Percentiles rank a stretch among this genome's conserved stretches.
Conservation (phyloP, 1,140 invertebrate genomes). For the Cyrtorhinus lividipennis region DNA sequence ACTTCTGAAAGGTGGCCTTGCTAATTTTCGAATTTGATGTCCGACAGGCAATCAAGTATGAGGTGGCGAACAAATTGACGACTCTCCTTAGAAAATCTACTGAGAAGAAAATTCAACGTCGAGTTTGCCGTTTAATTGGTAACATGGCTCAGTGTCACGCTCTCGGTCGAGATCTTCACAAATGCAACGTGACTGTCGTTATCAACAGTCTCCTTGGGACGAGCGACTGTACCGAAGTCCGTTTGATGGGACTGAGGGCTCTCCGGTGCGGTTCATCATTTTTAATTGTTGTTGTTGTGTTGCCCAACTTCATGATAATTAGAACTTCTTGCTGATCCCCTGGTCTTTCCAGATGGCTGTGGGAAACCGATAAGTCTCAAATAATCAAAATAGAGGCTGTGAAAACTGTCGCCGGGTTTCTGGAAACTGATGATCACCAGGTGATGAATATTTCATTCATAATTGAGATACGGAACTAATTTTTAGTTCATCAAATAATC, state of each 20-base stretch:
- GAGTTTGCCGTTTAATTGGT: conserved; percentile 24
- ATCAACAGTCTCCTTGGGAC: conserved; percentile 20
- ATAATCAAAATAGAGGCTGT: conserved; percentile 18
- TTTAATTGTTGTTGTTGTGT: conserved; percentile 11
- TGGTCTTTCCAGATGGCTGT: conserved; percentile 17
- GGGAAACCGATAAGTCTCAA: conserved; percentile 19
- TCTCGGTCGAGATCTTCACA: conserved; percentile 20
- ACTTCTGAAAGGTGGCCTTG: no score
- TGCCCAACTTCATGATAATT: background rate
- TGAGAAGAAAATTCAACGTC: conserved; percentile 22
- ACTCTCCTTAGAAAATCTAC: conserved; percentile 22
- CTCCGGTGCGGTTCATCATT: conserved; percentile 21
- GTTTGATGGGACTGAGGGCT: conserved; percentile 24
- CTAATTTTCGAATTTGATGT: no score
- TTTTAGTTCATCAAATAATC: no score
- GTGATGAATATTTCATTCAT: conserved; percentile 12
- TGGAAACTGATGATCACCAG: conserved; percentile 13
- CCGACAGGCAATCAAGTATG: conserved; percentile 19
- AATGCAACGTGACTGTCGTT: conserved; percentile 16
- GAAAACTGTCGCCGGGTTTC: conserved; percentile 15
- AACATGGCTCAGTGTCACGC: conserved; percentile 23
- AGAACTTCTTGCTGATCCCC: background rate
- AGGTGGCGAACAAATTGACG: conserved; percentile 19
- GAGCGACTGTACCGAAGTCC: conserved; percentile 17
- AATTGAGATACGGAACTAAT: conserved; percentile 13